Conservation (phyloP, 2,888 invertebrate genomes). For the Rhamphomyia laevipes region DNA sequence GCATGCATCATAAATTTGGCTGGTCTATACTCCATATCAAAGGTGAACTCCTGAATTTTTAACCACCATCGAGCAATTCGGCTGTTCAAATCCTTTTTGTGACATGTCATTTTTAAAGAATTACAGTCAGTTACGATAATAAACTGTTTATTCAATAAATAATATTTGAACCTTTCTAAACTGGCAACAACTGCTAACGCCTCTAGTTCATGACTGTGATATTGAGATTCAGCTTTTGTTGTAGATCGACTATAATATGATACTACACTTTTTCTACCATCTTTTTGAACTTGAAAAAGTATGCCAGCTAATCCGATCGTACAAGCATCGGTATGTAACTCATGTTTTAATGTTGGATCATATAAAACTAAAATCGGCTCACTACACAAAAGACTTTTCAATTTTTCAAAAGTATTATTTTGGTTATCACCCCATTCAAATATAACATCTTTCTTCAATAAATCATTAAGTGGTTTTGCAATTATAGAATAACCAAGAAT, state of each 20-base stretch:
- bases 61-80: slow-evolving; percentile 6
- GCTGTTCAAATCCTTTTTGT: slow-evolving; percentile 1
- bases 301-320: slow-evolving; percentile 1
- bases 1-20: slow-evolving; percentile 1
- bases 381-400: not conserved
- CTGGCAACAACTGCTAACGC: slow-evolving; percentile 1
- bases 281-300: not conserved
- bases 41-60: not conserved
- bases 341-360: not conserved
- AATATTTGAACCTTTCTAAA: slow-evolving; percentile 1
- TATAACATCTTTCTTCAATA: not conserved
- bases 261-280: not conserved
- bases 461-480: not conserved
- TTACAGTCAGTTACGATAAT: slow-evolving; percentile 4
- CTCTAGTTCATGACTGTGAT: slow-evolving; percentile 2
- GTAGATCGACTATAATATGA: slow-evolving; percentile 3
- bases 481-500: not conserved
- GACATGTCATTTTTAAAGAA: not conserved
- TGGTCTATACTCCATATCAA: not conserved
- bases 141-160: not conserved
- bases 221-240: not conserved
- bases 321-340: slow-evolving; percentile 4
- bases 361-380: not conserved
- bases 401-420: not conserved
- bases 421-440: not conserved